Percentiles rank a stretch among this genome's conserved stretches.
Evolutionary conservation across 2,888 invertebrate genomes (phyloP).

Genomic region (Pammene fasciana): DNA sequence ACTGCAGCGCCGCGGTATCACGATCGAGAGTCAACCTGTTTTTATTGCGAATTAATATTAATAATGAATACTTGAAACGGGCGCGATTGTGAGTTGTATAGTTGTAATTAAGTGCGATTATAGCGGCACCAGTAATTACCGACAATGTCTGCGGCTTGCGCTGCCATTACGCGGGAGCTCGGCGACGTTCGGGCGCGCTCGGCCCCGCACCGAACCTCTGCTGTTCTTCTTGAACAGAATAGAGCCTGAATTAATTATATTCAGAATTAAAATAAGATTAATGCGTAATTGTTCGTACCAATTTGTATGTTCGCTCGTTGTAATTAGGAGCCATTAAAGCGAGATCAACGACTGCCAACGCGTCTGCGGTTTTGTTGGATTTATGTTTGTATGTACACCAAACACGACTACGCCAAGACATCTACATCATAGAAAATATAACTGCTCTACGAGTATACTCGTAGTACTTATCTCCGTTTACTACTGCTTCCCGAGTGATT

Average conservation of each 20-base stretch:
- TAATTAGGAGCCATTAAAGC: conserved; percentile 10
- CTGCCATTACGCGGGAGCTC: conserved; percentile 47
- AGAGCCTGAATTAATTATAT: conserved; percentile 10
- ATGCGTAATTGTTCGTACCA: conserved; percentile 4
- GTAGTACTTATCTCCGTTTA: too few species aligned
- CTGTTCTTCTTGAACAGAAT: conserved; percentile 13
- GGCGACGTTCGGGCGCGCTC: conserved; percentile 48
- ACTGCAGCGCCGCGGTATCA: conserved; percentile 49
- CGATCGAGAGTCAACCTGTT: conserved; percentile 68
- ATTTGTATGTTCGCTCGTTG: conserved; percentile 7
- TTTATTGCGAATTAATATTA: conserved; percentile 77
- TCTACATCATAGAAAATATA: not conserved
- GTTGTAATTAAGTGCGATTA: conserved; percentile 79
- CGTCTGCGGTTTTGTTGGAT: conserved; percentile 10
- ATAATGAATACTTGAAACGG: conserved; percentile 77
- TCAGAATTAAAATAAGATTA: conserved; percentile 16
- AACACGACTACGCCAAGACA: conserved; percentile 1
- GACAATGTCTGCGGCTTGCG: conserved; percentile 67
- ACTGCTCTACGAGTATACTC: too few species aligned
- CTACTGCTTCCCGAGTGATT: too few species aligned
- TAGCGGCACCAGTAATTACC: conserved; percentile 72
- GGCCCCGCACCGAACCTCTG: conserved; percentile 38
- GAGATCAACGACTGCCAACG: not conserved
- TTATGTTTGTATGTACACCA: not conserved
- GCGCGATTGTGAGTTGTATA: conserved; percentile 75